Evolutionary conservation across 2,888 invertebrate genomes (phyloP), one percentile per base, ranked within the genome.

Genomic region (Drosophila kanekoi): DNA sequence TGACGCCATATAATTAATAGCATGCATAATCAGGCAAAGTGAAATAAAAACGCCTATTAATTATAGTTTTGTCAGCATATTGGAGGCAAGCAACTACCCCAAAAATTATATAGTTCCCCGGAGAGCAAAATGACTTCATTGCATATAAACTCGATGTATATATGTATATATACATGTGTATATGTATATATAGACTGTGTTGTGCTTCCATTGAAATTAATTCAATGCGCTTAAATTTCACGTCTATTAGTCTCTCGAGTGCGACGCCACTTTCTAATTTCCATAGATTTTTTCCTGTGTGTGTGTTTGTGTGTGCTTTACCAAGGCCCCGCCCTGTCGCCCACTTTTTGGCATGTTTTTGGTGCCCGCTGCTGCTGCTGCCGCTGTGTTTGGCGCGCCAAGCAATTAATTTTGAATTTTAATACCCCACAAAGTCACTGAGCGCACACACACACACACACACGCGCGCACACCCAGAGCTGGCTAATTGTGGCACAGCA

Each of bases 181-280:
- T 35, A 35, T 57, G 40, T 58, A 16, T 16, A 32, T 35, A 43
- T 38, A 16, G 44, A 23, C 28, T 44, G 32, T 44, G 33, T 60
- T 18, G 44, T 48, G 56, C 10, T 52, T 37, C 33, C 37, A 54
- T 48, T 59, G 47, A 73, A 87, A 87, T 87, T 87, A 87, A 85
- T 89, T 87, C 89, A 87, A 87, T 79, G 89, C 85, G 87, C 84
- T 89, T 89, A 88, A 88, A 85, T 85, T 85, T 85, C 84, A 87
- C 84, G 84, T 84, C 87, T 88, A 88, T 87, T 88, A 87, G 89
- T 83, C 89, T 87, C 73, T 53, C 49, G 87, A 78, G 80, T 75
- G 63, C 72, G 59, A 58, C 53, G 72, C 81, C 59, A 68, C 72
- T 73, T 87, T 73, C 82, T 87, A 87, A 85, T 87, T 87, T 85